Conservation (phyloP, 2,888 invertebrate species). For the Phania funesta region DNA sequence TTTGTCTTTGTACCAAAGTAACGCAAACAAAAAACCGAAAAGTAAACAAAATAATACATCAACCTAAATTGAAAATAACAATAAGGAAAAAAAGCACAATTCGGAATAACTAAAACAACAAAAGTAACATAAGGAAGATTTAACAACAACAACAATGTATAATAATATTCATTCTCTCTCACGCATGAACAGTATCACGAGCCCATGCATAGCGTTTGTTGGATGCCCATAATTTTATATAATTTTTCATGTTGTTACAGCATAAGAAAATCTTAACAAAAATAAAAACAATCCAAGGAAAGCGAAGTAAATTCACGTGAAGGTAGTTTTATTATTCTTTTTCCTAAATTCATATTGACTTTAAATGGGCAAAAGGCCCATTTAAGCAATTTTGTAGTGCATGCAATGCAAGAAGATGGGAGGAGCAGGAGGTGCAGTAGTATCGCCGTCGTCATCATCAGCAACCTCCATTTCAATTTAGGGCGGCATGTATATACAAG, state of each 20-base stretch:
- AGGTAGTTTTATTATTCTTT: neutral
- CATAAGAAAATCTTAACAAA: constrained; percentile 12
- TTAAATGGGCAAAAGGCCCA: constrained; percentile 27
- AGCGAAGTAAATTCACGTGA: neutral
- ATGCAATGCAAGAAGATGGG: constrained; percentile 1
- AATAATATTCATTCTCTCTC: neutral
- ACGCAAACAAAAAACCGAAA: neutral
- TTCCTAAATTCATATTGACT: neutral
- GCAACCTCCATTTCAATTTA: constrained; percentile 55
- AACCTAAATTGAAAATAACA: constrained; percentile 22
- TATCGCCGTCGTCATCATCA: constrained; percentile 11
- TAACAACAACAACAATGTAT: neutral
- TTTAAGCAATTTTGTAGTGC: constrained; percentile 14
- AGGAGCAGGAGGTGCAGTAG: constrained; percentile 28
- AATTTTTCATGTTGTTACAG: constrained; percentile 46
- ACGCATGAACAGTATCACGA: constrained; percentile 1
- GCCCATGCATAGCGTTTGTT: constrained; percentile 6
- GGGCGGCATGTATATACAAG: constrained; percentile 58
- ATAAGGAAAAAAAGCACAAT: neutral
- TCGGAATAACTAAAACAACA: neutral
- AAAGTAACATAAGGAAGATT: neutral
- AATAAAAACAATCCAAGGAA: constrained; percentile 9
- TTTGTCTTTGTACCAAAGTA: constrained; percentile 32
- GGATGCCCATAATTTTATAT: constrained; percentile 51
- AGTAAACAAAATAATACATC: neutral